phyloP scores from a whole-genome alignment of 2,888 invertebrate genomes.

The Tetragnatha montana region DNA sequence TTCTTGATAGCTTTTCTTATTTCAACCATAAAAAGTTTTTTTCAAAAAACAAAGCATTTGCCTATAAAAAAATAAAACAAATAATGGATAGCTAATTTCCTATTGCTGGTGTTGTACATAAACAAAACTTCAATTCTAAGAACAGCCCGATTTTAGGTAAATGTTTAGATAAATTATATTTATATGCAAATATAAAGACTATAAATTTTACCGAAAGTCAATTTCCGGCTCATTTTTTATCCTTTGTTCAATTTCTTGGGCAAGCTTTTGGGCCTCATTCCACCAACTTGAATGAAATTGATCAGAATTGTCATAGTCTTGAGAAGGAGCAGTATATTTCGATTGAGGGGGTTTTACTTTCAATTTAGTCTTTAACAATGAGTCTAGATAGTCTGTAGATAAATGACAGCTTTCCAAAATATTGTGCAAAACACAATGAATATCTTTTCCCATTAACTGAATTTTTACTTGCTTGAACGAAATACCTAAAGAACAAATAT shows the following conservation, averaged over 20 bases:
- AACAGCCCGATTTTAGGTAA: too few species aligned
- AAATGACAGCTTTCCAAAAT: conserved; percentile 88
- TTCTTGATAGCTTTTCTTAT: too few species aligned
- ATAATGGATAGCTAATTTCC: too few species aligned
- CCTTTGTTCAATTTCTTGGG: conserved; percentile 51
- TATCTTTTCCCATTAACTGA: conserved; percentile 82
- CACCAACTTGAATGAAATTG: conserved; percentile 48
- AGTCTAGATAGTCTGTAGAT: conserved; percentile 90
- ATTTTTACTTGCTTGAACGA: conserved; percentile 81
- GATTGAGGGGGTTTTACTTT: background rate
- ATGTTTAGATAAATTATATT: background rate
- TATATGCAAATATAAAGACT: background rate
- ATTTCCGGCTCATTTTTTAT: conserved; percentile 64
- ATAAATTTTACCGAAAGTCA: conserved; percentile 46
- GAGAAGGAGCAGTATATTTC: background rate
- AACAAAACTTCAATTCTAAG: too few species aligned
- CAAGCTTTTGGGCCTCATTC: conserved; percentile 43
- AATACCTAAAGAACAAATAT: conserved; percentile 43
- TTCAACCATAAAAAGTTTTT: too few species aligned
- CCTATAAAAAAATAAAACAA: too few species aligned
- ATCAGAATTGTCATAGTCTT: background rate
- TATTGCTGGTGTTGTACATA: too few species aligned
- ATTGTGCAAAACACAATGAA: conserved; percentile 84
- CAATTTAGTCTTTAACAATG: conserved; percentile 78
- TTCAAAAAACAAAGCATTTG: too few species aligned